Evolutionary conservation across 2,888 invertebrate species (phyloP).

Genomic region (Amphimallon solstitiale): DNA sequence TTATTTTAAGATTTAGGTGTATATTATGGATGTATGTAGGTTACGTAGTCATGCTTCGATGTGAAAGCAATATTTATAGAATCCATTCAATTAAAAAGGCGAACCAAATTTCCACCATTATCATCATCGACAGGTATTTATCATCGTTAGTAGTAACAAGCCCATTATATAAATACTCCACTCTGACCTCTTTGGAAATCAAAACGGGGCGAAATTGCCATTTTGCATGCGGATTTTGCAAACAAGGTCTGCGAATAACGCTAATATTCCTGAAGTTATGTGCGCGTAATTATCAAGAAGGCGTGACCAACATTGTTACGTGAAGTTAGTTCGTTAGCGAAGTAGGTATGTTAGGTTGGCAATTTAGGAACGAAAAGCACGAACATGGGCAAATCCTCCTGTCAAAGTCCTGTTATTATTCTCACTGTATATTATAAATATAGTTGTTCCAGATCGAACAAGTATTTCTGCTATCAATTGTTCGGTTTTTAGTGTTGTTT

Average conservation of each 20-base stretch:
- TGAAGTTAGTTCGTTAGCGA: background rate
- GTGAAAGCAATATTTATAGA: conserved; percentile 14
- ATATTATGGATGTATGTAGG: background rate
- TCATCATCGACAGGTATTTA: conserved; percentile 31
- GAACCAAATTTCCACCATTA: conserved; percentile 6
- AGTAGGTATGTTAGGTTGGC: background rate
- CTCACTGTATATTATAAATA: too few species aligned
- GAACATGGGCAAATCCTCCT: background rate
- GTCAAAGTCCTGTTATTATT: too few species aligned
- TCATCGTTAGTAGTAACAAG: conserved; percentile 26
- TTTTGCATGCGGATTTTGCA: conserved; percentile 24
- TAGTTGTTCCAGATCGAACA: too few species aligned
- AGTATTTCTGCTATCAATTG: too few species aligned
- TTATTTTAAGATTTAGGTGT: background rate
- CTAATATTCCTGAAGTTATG: background rate
- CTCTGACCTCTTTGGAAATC: background rate
- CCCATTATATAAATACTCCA: background rate
- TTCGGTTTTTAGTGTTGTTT: too few species aligned
- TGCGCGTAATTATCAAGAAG: conserved; percentile 10
- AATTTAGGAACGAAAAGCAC: background rate
- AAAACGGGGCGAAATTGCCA: conserved; percentile 16
- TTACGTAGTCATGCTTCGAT: background rate
- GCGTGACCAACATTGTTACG: background rate
- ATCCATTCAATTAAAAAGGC: conserved; percentile 18
- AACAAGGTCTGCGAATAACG: background rate